phyloP scores from a whole-genome alignment of 2,113 vertebrate species.

The human (Homo sapiens) region GRCh38 chr2:51441001-51441500 shows the following conservation, averaged over 20 bases:
- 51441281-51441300: not conserved
- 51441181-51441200: not conserved
- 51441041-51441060: not conserved
- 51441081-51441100: not conserved
- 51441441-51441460: too few species aligned
- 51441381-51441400: not conserved
- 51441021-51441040: not conserved
- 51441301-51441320: not conserved
- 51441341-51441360: not conserved
- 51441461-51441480: too few species aligned
- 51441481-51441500: too few species aligned
- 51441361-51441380: not conserved
- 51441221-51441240: not conserved
- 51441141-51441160: not conserved
- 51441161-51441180: not conserved
- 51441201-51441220: not conserved
- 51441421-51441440: accelerated
- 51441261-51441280: not conserved
- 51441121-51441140: not conserved
- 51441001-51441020: not conserved
- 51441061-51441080: not conserved
- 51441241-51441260: not conserved
- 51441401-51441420: not conserved
- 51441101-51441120: not conserved
- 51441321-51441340: not conserved